A percentile compares a stretch with the other conserved stretches of the same genome.
These are phyloP conservation scores for Axea sp. DNA, from an alignment of 2,888 invertebrate genomes.

Conservation along the genomic window DNA sequence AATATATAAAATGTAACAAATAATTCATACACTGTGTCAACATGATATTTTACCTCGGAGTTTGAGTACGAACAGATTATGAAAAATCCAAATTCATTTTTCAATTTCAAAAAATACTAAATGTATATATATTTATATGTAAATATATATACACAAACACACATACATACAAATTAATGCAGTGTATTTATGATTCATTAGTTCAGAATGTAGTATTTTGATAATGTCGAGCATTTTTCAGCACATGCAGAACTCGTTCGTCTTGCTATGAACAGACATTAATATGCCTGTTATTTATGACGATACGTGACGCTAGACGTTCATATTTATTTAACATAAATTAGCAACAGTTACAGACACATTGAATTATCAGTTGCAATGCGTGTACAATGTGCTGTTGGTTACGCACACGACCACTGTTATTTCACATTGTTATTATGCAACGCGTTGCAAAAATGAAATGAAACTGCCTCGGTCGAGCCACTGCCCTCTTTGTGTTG, in stretches of 20 bases:
- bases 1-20: too few species aligned
- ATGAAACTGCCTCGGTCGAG: slow-evolving; percentile 58
- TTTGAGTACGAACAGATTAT: too few species aligned
- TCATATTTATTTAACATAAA: slow-evolving; percentile 68
- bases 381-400: slow-evolving; percentile 29
- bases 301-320: slow-evolving; percentile 59
- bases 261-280: slow-evolving; percentile 51
- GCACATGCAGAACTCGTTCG: slow-evolving; percentile 48
- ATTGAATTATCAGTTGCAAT: slow-evolving; percentile 57
- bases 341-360: slow-evolving; percentile 62
- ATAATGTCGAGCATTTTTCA: slow-evolving; percentile 58
- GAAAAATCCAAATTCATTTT: too few species aligned
- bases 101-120: too few species aligned
- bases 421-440: slow-evolving; percentile 66
- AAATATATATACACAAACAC: too few species aligned
- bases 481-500: slow-evolving; percentile 46
- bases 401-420: slow-evolving; percentile 49
- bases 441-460: slow-evolving; percentile 63
- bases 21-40: too few species aligned
- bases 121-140: too few species aligned
- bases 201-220: slow-evolving; percentile 50
- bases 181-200: slow-evolving; percentile 57
- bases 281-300: slow-evolving; percentile 59
- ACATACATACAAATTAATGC: too few species aligned
- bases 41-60: too few species aligned